These are phyloP conservation scores for Pseudorhiza aurosa DNA, from an alignment of 30 jellyfish, hydroid and myxozoan species.

Conservation along the genomic window DNA sequence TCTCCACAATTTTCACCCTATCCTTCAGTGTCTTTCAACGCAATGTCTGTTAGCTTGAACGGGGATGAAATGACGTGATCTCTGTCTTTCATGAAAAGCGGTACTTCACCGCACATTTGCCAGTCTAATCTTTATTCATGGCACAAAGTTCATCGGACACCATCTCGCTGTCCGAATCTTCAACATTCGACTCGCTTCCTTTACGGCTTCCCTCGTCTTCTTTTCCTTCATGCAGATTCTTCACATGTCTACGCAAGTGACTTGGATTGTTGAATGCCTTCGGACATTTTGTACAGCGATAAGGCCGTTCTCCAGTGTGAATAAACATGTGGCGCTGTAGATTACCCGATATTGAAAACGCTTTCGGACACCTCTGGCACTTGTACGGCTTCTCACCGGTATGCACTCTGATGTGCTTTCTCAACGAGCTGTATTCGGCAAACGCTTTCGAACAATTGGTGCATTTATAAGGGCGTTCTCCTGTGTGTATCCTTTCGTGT, in stretches of 20 bases:
- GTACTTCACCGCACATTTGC: too few species aligned
- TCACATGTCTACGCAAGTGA: constrained; percentile 92
- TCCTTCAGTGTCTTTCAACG: too few species aligned
- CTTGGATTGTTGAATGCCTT: constrained; percentile 94
- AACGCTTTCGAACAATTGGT: constrained; percentile 78
- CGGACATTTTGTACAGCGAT: constrained; percentile 84
- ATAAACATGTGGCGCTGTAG: constrained; percentile 90
- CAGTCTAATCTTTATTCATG: neutral
- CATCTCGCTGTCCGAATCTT: constrained; percentile 31
- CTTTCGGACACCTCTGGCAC: constrained; percentile 84
- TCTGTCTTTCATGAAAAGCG: too few species aligned
- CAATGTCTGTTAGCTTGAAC: too few species aligned
- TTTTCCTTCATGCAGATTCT: constrained; percentile 76
- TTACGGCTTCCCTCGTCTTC: neutral
- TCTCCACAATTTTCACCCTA: too few species aligned
- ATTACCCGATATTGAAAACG: constrained; percentile 97
- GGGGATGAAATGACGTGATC: too few species aligned
- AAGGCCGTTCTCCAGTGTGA: constrained; percentile 96
- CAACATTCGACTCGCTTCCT: constrained; percentile 15
- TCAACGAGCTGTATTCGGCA: constrained; percentile 91
- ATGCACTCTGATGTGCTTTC: constrained; percentile 89
- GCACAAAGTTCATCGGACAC: constrained; percentile 7
- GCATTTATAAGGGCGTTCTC: constrained; percentile 92
- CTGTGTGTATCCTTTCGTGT: constrained; percentile 96
- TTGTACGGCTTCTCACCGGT: constrained; percentile 95